Base-by-base conservation (phyloP, 2,113 vertebrate species). In the Oncorhynchus gorbuscha region DNA sequence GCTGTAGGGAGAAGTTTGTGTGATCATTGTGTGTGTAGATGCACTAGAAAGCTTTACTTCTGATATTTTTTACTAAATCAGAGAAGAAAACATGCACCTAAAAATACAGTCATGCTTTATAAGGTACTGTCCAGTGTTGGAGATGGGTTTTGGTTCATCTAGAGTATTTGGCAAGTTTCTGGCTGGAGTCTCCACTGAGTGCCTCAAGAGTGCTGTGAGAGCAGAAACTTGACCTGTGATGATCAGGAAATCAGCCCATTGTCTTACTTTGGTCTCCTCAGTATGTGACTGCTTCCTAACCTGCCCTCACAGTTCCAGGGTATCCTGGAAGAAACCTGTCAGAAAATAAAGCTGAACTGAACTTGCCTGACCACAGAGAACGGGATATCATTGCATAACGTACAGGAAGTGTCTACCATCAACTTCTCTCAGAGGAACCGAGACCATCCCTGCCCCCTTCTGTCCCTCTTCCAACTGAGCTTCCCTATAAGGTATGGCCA, bases 221-320 rank as follows among this genome's bases (percentile, higher is more conserved):
- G 51, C 51, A 55, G 51, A 55, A 55, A 16, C 13, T 55, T 55
- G 16, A 55, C 51, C 76, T 69, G 72, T 70, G 74, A 24, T 4
- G 20, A 55, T 65, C 26, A 78, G 83, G 74, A 88, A 83, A 65
- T 69, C 2, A 0, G 39, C 6, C 18, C 6, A 13, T 73, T 11
- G 61, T 76, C 79, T 84, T 80, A 68, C 79, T 69, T 76, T 70
- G 4, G n/a, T 70, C 45, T 24, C 22, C 69, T 77, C 77, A 18
- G 16, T 5, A 32, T 48, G 55, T 24, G 5, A 72, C 13, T 64
- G 48, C 68, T 49, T 73, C 62, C 72, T 61, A 14, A 69, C 67
- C 45, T 61, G 68, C 64, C 68, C 67, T 76, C 32, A 20, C 35
- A 85, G 69, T 79, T 74, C 83, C 30, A 74, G 59, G 73, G 18